Base-by-base conservation (phyloP, 1,140 invertebrate species). In the Pseudomyrmex pallidus region DNA sequence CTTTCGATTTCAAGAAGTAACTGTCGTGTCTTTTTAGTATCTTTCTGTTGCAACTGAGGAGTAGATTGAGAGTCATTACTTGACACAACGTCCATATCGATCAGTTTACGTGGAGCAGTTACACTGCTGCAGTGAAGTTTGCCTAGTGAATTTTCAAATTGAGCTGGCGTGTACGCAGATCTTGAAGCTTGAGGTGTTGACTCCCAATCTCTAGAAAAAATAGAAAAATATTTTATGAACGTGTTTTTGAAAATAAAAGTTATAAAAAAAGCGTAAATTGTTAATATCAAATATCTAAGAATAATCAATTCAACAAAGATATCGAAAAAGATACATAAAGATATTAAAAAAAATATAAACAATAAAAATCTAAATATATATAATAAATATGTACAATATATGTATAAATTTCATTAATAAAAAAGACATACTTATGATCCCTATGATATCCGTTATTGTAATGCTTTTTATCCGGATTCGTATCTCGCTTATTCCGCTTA, bases 101-200 rank as follows among this genome's bases (percentile, higher is more conserved):
- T 98, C 66, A 99, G 98, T 94, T 98, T 98, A n/a, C 98, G 95
- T 0, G 98, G 98, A 54, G 98, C 98, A 54, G 98, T 98, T 35
- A 99, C 97, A 91, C 98, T 98, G 56, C 97, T 97, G 82, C 97
- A 97, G 95, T 98, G 97, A 50, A 98, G 93, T 93, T 98, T 97
- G 70, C 98, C 98, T 17, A 99, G 94, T 1, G 98, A 98, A 91
- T 98, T 98, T 94, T 99, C 98, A 94, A 99, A 98, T 89, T 98
- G 97, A 62, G 96, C 93, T 10, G 98, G 97, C 2, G 96, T 96
- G 85, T 97, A 97, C 0, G 96, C 94, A 50, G 95, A 93, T 48
- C 95, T 95, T 0, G 95, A 94, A 52, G 94, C 94, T 74, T 95
- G 95, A 66, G 91, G 90, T 2, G 89, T 82, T 82, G 94, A 91